These are phyloP conservation scores for Oreochromis niloticus DNA, from an alignment of 2,113 vertebrate genomes.

Conservation along the genomic window DNA sequence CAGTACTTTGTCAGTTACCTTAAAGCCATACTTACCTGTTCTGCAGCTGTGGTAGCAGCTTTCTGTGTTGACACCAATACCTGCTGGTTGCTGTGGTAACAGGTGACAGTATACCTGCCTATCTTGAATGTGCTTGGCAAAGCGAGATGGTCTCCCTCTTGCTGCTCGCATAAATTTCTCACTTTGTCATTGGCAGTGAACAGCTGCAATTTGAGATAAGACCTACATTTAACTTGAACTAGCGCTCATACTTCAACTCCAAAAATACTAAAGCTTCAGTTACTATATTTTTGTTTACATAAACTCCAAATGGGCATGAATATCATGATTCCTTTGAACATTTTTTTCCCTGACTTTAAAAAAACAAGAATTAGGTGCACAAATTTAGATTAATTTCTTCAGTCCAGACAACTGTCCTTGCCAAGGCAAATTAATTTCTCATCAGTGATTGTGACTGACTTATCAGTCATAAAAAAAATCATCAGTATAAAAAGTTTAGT, in stretches of 20 bases:
- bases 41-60: background rate
- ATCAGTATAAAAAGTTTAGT: background rate
- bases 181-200: background rate
- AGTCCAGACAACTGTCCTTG: background rate
- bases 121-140: background rate
- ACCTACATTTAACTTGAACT: background rate
- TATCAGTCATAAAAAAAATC: background rate
- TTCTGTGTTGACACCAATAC: background rate
- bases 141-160: background rate
- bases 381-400: background rate
- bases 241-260: background rate
- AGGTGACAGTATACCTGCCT: background rate
- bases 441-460: background rate
- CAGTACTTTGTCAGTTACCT: background rate
- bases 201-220: background rate
- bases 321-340: background rate
- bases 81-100: conserved; percentile 46
- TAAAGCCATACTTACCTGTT: background rate
- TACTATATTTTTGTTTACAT: background rate
- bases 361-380: background rate
- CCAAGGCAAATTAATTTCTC: background rate
- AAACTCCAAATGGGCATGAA: background rate
- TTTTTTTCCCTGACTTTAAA: background rate
- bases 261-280: background rate
- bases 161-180: background rate